These are phyloP conservation scores for Stichodactyla mertensii DNA, from an alignment of 64 coral and sea anemone species.

Conservation along the genomic window DNA sequence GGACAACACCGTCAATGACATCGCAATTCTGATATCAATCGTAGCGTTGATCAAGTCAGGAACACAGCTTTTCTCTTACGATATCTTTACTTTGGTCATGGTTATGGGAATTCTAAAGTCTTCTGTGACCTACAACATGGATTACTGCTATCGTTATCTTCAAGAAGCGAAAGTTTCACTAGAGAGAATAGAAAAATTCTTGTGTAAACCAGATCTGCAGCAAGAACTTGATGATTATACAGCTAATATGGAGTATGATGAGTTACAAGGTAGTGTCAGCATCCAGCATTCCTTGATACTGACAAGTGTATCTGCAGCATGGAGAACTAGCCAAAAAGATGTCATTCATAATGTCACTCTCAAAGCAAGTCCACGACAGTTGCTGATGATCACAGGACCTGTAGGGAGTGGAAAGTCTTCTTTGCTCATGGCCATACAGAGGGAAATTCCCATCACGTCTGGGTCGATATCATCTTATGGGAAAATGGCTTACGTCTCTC, in stretches of 20 bases:
- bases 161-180: neutral
- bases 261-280: no score
- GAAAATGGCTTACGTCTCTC: slow-evolving; percentile 25
- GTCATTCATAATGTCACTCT: no score
- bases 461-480: neutral
- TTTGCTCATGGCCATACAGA: slow-evolving; percentile 38
- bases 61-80: slow-evolving; percentile 27
- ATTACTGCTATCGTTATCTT: neutral
- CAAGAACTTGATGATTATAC: neutral
- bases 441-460: slow-evolving; percentile 30
- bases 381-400: neutral
- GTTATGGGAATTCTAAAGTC: neutral
- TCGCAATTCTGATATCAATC: slow-evolving; percentile 35
- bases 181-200: neutral
- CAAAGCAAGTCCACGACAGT: no score
- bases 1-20: neutral
- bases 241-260: neutral
- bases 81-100: slow-evolving; percentile 49
- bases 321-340: no score
- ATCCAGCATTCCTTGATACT: neutral
- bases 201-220: neutral
- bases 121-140: neutral
- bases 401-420: slow-evolving; percentile 33
- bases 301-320: no score
- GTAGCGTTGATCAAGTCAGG: slow-evolving; percentile 41